These are phyloP conservation scores for Rhinichthys osculus DNA, from an alignment of 2,797 vertebrate genomes.

Conservation along the genomic window DNA sequence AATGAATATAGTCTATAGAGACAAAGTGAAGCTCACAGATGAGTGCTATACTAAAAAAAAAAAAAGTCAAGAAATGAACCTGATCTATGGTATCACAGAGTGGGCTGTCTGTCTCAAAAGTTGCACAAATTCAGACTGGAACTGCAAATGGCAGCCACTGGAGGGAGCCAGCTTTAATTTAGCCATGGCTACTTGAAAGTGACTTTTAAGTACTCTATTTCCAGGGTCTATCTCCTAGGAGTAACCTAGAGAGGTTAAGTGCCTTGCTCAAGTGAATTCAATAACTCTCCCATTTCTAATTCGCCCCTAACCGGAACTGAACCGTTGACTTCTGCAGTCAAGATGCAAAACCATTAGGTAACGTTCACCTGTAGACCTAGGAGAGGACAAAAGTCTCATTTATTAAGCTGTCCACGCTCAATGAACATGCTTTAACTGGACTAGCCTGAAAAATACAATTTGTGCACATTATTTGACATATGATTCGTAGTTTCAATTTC, in stretches of 20 bases:
- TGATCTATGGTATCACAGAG: neutral
- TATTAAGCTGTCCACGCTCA: neutral
- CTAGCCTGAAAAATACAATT: neutral
- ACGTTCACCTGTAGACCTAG: neutral
- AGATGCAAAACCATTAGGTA: conserved; percentile 1
- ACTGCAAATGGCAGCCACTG: conserved; percentile 58
- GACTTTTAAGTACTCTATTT: conserved; percentile 23
- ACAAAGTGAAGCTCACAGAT: neutral
- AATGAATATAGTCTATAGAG: neutral
- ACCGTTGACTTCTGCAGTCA: neutral
- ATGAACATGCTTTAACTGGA: neutral
- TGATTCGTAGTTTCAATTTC: neutral
- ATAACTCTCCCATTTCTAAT: conserved; percentile 13
- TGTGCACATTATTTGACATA: neutral
- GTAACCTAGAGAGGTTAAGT: conserved; percentile 15
- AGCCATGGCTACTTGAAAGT: conserved; percentile 5
- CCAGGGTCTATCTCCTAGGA: neutral
- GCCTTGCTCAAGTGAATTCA: conserved; percentile 6
- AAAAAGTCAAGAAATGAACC: neutral
- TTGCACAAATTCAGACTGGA: conserved; percentile 39
- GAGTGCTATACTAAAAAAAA: neutral
- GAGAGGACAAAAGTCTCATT: neutral
- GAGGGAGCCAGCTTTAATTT: conserved; percentile 53
- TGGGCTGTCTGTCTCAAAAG: neutral
- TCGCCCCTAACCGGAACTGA: neutral